Evolutionary conservation across 2,113 vertebrate species (phyloP), one percentile per base, ranked within the genome.

Genomic region (Haplotaxodon microlepis): DNA sequence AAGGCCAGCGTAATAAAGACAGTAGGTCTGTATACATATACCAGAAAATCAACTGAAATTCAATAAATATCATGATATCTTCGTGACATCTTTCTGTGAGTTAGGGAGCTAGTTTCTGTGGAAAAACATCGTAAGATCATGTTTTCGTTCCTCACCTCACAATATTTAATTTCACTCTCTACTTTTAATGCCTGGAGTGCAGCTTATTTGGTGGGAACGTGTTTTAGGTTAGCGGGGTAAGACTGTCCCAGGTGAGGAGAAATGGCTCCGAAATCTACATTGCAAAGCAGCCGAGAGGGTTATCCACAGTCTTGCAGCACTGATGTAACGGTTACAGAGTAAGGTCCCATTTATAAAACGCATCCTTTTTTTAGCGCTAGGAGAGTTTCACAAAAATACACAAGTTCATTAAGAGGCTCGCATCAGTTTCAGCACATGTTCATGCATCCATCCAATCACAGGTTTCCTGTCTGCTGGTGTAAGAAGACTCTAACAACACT

Each of bases 301-400:
- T 31, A 73, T 73, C 56, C 21, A 2, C 45, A 69, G 84, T 84
- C 51, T 92, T 94, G 83, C 94, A 89, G 83, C 83, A 19, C 81
- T 93, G 93, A 95, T 94, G 93, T 93, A 95, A 94, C 0, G 57
- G 56, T 93, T 95, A 90, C 92, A 85, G 79, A 29, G 59, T 3
- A 82, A 16, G 59, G 78, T 40, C 81, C 71, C 63, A 38, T 19
- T 63, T 47, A 45, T 51, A 56, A 16, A 83, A 27, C 4, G 45
- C 63, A 45, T 56, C 38, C 2, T 17, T 66, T 42, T 56, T 27
- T 50, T 16, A 38, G 27, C 27, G 3, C 31, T 50, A 0, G 2
- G 9, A 78, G 2, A 27, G 13, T 86, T 82, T 54, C n/a, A 53
- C 42, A 45, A 84, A 78, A 88, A 78, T 40, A 50, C 73, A 29